Conservation (phyloP, 53 echinoderm and acorn worm species). For the Mesocentrotus franciscanus region DNA sequence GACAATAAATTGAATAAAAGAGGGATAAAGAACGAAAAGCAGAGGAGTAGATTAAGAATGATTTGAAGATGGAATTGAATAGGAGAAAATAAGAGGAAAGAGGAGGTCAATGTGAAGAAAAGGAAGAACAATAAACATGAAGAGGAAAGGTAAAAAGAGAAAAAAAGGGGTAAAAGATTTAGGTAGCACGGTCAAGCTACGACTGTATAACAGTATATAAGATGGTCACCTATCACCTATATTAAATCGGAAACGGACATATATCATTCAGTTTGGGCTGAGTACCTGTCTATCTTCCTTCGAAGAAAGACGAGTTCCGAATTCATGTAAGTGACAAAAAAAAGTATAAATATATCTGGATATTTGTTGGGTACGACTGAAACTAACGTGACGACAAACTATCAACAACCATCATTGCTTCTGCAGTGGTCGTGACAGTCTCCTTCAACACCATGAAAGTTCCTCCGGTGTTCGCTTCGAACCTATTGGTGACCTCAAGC, state of each 20-base stretch:
- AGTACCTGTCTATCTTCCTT: not conserved
- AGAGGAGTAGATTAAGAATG: no score
- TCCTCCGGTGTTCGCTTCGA: no score
- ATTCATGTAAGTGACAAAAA: not conserved
- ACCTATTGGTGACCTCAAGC: no score
- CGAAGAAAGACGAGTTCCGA: not conserved
- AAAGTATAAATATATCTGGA: no score
- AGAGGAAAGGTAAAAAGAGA: not conserved
- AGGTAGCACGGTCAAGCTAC: not conserved
- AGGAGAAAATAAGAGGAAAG: not conserved
- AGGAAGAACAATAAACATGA: not conserved
- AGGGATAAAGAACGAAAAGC: no score
- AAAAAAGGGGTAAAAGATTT: not conserved
- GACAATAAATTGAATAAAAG: no score
- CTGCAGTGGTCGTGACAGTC: no score
- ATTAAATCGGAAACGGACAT: not conserved
- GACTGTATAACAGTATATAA: not conserved
- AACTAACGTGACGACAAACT: no score
- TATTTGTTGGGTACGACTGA: no score
- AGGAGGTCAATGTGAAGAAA: not conserved
- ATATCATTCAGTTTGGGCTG: constrained; percentile 5
- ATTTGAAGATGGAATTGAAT: no score
- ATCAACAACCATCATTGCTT: no score
- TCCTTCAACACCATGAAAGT: no score
- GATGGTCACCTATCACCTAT: not conserved